Evolutionary conservation across 2,113 vertebrate species (phyloP), one percentile per base, ranked within the genome.

Genomic region (Sinosuthora webbiana): DNA sequence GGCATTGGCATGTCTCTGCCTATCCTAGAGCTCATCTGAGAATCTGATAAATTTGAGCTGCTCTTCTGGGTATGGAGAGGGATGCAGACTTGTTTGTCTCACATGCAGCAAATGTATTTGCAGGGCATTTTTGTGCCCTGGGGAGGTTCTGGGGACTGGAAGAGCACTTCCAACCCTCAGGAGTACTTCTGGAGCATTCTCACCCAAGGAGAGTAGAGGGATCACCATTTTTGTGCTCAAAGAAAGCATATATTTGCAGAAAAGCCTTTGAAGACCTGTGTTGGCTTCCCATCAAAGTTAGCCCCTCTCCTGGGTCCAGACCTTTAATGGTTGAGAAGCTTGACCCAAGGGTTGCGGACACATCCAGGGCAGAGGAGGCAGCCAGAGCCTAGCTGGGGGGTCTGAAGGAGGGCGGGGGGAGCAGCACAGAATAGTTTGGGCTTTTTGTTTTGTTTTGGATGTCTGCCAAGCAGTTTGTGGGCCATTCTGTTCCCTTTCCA

Each of bases 281-380:
- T 24, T 96, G 77, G 64, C 68, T 91, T 93, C 39, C 68, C 65
- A 82, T 84, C 84, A 84, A 89, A 89, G 89, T 50, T 87, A 69
- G 37, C 16, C 23, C 12, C 23, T 95, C 45, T 94, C 87, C 55
- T 87, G 89, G 16, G 64, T 68, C 73, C 33, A 35, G 55, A 45
- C 23, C 35, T 70, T 57, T 55, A 59, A n/a, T n/a, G 56, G 23
- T 33, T 1, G 4, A 78, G 37, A 78, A 95, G 30, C 4, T 77
- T 93, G 92, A 87, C 69, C 77, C 69, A 44, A 59, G 56, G 42
- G 47, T 82, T 91, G 52, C 0, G 0, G 64, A 55, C 24, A 42
- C 42, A 78, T 78, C 77, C 35, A 74, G 56, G 62, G 60, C 11
- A 13, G 82, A 74, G 37, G n/a, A 28, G 35, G 39, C 53, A 12